A percentile compares a stretch with the other conserved stretches of the same genome.
Evolutionary conservation across 37 sponge, comb jelly and placozoan species (phyloP).

Genomic region (Haliclona indistincta): DNA sequence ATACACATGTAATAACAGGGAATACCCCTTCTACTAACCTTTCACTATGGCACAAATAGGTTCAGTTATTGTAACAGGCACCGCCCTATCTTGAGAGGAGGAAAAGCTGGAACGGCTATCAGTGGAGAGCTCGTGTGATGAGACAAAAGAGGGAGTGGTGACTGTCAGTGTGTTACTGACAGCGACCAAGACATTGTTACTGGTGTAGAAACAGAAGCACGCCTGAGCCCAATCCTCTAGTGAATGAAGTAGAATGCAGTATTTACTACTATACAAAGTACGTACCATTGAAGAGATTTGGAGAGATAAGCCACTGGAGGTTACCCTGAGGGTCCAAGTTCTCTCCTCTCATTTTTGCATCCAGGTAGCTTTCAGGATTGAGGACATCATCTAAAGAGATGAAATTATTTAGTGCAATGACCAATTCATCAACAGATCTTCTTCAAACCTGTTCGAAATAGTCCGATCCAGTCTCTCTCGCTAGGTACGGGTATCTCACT

Average conservation of each 20-base stretch:
- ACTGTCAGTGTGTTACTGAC: neutral
- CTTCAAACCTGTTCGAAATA: slow-evolving; percentile 32
- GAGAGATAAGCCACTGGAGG: slow-evolving; percentile 6
- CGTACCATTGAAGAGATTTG: slow-evolving; percentile 3
- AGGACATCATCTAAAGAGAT: neutral
- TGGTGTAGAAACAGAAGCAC: slow-evolving; percentile 48
- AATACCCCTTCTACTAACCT: too few relatives aligned
- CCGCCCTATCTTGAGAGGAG: too few relatives aligned
- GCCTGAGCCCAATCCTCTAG: neutral
- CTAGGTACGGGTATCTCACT: neutral
- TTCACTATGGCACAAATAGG: too few relatives aligned
- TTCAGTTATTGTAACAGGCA: too few relatives aligned
- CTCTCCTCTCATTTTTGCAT: slow-evolving; percentile 14
- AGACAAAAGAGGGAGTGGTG: neutral
- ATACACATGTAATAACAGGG: too few relatives aligned
- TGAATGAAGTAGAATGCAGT: neutral
- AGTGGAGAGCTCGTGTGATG: slow-evolving; percentile 15
- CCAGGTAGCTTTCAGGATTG: slow-evolving; percentile 19
- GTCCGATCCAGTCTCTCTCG: slow-evolving; percentile 48
- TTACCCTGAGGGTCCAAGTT: slow-evolving; percentile 6
- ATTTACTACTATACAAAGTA: neutral
- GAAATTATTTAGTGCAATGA: neutral
- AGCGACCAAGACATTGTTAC: slow-evolving; percentile 8
- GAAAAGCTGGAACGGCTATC: neutral
- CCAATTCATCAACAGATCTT: neutral